A percentile compares a stretch with the other conserved stretches of the same genome.
Evolutionary conservation across 1,140 invertebrate species (phyloP).

Genomic region (Drosophila ironensis): DNA sequence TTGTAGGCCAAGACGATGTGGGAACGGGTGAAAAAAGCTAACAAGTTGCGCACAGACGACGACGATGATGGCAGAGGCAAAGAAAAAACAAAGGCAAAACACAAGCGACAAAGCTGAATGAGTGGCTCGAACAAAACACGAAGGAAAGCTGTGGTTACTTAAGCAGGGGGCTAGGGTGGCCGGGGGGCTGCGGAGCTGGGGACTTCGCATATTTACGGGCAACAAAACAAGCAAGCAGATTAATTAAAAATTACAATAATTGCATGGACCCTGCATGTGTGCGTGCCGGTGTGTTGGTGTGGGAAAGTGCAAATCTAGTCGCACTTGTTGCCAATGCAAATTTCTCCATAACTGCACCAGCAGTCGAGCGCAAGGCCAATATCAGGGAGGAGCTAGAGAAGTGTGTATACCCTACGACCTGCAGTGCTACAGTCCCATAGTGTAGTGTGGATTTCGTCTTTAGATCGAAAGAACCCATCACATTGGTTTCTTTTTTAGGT

Average conservation of each 20-base stretch:
- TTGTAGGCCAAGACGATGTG: constrained; percentile 87
- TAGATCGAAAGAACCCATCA: too few relatives aligned
- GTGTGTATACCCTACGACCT: too few relatives aligned
- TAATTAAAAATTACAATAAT: constrained; percentile 82
- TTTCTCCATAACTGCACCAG: constrained; percentile 64
- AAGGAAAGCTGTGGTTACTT: constrained; percentile 49
- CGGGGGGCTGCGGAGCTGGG: neutral
- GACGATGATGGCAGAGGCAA: constrained; percentile 7
- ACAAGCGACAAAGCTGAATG: constrained; percentile 70
- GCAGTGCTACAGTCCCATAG: too few relatives aligned
- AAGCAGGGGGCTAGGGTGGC: neutral
- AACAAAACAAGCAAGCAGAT: constrained; percentile 64
- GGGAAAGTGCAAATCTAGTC: constrained; percentile 64
- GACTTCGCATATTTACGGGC: constrained; percentile 44
- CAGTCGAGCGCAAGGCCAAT: constrained; percentile 12
- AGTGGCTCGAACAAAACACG: constrained; percentile 69
- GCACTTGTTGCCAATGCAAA: constrained; percentile 73
- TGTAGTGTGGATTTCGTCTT: too few relatives aligned
- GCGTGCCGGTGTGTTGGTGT: constrained; percentile 53
- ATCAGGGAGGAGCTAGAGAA: neutral
- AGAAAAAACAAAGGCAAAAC: constrained; percentile 19
- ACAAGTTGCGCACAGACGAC: too few relatives aligned
- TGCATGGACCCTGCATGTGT: constrained; percentile 62
- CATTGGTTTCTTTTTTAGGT: too few relatives aligned
- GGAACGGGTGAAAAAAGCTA: constrained; percentile 86